These are phyloP conservation scores for Diplodus sargus DNA, from an alignment of 2,797 vertebrate species.

Conservation along the genomic window DNA sequence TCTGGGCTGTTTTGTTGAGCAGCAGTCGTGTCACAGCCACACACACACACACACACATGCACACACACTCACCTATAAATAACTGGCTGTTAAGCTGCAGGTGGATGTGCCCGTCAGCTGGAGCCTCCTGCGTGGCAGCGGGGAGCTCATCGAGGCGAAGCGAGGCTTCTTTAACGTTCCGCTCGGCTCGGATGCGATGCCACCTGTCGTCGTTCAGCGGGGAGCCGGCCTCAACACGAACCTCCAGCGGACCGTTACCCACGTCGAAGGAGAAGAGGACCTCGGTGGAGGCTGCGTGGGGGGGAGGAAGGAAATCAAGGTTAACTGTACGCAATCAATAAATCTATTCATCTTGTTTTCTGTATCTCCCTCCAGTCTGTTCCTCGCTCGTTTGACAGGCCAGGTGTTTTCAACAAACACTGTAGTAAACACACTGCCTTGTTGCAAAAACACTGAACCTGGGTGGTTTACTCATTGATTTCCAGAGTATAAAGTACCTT, in stretches of 20 bases:
- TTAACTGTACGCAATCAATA: neutral
- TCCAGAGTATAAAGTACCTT: neutral
- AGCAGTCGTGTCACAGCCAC: neutral
- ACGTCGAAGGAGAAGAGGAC: conserved; percentile 95
- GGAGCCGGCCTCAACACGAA: conserved; percentile 81
- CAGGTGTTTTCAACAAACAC: too few species aligned
- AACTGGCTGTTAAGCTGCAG: conserved; percentile 96
- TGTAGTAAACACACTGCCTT: neutral
- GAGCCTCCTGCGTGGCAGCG: conserved; percentile 82
- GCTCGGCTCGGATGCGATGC: conserved; percentile 91
- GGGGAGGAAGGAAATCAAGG: neutral
- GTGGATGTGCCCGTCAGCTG: conserved; percentile 90
- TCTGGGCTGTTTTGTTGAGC: too few species aligned
- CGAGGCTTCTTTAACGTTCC: conserved; percentile 92
- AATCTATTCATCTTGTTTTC: too few species aligned
- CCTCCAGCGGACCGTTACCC: conserved; percentile 92
- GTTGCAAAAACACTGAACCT: neutral
- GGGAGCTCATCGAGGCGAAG: conserved; percentile 90
- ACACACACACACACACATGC: conserved; percentile 8
- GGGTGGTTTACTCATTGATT: neutral
- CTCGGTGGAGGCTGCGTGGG: conserved; percentile 87
- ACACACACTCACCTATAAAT: conserved; percentile 88
- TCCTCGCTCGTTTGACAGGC: too few species aligned
- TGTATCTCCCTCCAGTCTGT: neutral
- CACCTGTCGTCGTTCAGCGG: conserved; percentile 92